Evolutionary conservation across 2,888 invertebrate genomes (phyloP).

Genomic region (Anorthoa munda): DNA sequence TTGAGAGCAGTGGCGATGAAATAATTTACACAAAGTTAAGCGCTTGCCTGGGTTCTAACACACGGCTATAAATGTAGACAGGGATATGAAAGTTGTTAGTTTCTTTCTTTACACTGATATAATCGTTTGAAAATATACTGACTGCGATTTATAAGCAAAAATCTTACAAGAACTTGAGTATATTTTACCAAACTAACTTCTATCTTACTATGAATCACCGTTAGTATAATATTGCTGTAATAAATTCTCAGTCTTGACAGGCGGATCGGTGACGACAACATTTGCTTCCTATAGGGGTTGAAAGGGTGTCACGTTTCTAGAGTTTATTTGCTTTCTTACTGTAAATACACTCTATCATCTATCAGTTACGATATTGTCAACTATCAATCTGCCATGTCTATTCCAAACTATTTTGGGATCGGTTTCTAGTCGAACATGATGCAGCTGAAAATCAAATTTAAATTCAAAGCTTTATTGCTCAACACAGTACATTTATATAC

Average conservation of each 20-base stretch:
- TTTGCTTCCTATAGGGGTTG: not conserved
- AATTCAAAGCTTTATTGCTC: too few species aligned
- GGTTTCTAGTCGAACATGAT: too few species aligned
- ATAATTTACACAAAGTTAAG: too few species aligned
- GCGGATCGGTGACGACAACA: slow-evolving; percentile 42
- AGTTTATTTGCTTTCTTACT: slow-evolving; percentile 8
- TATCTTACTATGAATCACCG: slow-evolving; percentile 1
- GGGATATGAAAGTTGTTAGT: not conserved
- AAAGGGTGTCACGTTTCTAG: slow-evolving; percentile 15
- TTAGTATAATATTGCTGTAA: not conserved
- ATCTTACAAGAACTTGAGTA: not conserved
- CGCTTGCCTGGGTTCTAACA: too few species aligned
- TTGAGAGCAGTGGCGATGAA: too few species aligned
- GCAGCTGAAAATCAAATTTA: too few species aligned
- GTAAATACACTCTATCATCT: slow-evolving; percentile 2
- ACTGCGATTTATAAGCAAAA: not conserved
- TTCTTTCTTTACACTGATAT: not conserved
- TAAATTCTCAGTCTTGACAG: slow-evolving; percentile 17
- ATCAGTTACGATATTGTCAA: too few species aligned
- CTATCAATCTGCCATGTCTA: too few species aligned
- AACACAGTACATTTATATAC: too few species aligned
- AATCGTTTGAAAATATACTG: not conserved
- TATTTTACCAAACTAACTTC: slow-evolving; percentile 1
- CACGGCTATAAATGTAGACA: too few species aligned
- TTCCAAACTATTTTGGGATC: too few species aligned